Evolutionary conservation across 1,140 invertebrate species (phyloP), one percentile per base, ranked within the genome.

Genomic region (Drosophila pseudoananassae): DNA sequence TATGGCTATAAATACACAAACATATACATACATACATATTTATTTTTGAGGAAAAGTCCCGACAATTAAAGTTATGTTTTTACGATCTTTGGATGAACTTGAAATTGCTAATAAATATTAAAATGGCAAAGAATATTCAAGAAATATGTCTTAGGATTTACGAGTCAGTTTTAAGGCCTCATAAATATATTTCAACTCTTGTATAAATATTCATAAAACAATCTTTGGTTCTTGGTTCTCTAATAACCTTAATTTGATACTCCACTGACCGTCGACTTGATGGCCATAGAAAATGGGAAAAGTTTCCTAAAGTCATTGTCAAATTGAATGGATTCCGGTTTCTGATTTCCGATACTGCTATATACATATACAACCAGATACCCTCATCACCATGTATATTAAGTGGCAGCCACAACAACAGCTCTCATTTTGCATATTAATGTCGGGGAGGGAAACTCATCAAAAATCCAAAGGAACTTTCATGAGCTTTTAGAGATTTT

Each of bases 361-460:
- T 40, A 15, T 40, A 14, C 4, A 40, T 0, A 40, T 14, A 14
- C 7, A n/a, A n/a, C 1, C 2, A 43, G 6, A 15, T 43, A 43
- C 46, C 65, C 15, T 73, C 70, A 74, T 65, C 52, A 57, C 38
- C 51, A 50, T 70, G 33, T 50, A 50, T 64, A 75, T 38, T 54
- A 68, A 58, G 25, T 6, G 25, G 25, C 46, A 52, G 38, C 23
- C 43, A 36, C 38, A 57, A 56, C 36, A 74, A 43, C 60, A 66
- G 64, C 73, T 73, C 47, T 61, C 50, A 54, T 87, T 87, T 76
- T 77, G 81, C 77, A 85, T 87, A 85, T 66, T 81, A 81, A 87
- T 85, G 57, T 63, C 56, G 3, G 9, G 8, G 29, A 43, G 40
- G 40, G 40, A 58, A 57, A 83, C 71, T 82, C 79, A 82, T 75